Conservation (phyloP, 2,888 invertebrate species). For the Sphaeridia pumilis region DNA sequence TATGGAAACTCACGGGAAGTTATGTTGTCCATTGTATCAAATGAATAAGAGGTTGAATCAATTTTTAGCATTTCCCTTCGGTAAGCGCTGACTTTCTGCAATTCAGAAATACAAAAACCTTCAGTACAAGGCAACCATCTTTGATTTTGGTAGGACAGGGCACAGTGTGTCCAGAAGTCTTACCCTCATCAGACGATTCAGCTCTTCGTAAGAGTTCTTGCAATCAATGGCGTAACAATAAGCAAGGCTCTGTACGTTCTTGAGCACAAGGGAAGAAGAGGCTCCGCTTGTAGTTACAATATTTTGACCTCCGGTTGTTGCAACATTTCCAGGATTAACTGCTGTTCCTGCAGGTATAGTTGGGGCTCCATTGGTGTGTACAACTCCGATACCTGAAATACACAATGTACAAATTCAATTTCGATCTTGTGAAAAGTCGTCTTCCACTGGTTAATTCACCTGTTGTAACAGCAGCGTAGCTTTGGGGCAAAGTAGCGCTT, state of each 20-base stretch:
- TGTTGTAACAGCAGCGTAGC: constrained; percentile 31
- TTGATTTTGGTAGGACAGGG: background rate
- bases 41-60: constrained; percentile 30
- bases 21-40: constrained; percentile 35
- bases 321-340: constrained; percentile 4
- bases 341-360: constrained; percentile 4
- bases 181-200: constrained; percentile 53
- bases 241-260: constrained; percentile 71
- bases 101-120: background rate
- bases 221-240: constrained; percentile 93
- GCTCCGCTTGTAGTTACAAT: constrained; percentile 46
- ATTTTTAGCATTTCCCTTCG: constrained; percentile 33
- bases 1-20: constrained; percentile 25
- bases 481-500: constrained; percentile 16
- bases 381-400: too few species aligned
- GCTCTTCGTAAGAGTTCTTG: constrained; percentile 85
- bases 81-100: constrained; percentile 32
- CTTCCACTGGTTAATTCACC: too few species aligned
- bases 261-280: constrained; percentile 25
- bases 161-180: too few species aligned
- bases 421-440: too few species aligned
- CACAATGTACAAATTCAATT: too few species aligned
- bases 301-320: constrained; percentile 5
- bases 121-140: background rate
- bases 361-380: constrained; percentile 9